Base-by-base conservation (phyloP, 2,888 invertebrate species). In the Orgyia antiqua region DNA sequence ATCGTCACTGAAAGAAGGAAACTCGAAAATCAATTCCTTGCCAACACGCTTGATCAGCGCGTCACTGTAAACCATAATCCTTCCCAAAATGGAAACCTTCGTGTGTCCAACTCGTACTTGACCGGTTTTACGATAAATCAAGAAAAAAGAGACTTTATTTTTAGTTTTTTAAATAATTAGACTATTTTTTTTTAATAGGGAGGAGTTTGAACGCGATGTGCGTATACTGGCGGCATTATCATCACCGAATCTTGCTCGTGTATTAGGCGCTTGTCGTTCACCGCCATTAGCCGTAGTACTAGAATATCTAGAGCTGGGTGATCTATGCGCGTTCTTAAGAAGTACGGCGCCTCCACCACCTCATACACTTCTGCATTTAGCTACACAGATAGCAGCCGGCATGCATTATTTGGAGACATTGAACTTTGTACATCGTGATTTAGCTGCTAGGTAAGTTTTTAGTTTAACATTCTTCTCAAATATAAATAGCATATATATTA, bases 321-420 rank as follows among this genome's bases (percentile, higher is more conserved):
- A 96, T 70, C 88, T 96, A 41, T 93, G 94, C 74, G 92, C 94
- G 62, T 93, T 92, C 71, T 87, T 95, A 24, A 90, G 93, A 55
- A 89, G 90, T 18, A 89, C 92, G 8, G 91, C 93, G 56, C 89
- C 91, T 26, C 90, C 94, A 47, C 88, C 72, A 0, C 90, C 92
- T 54, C 82, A 89, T 29, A 88, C 90, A 15, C 88, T 95, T 64
- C 88, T 95, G 45, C 93, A 93, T 76, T 90, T 95, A 77, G 93
- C 94, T 25, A 90, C 92, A 93, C 95, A 97, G 76, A 91, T 97
- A 44, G 94, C 96, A 1, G 93, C 94, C 2, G 96, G 96, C 8
- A 96, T 96, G 95, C 91, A 93, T 60, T 96, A 96, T 72, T 83
- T 97, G 57, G 97, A 97, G 80, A 91, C 94, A 27, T 87, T 95